Conservation (phyloP, 2,113 vertebrate species). For the Triplophysa dalaica region DNA sequence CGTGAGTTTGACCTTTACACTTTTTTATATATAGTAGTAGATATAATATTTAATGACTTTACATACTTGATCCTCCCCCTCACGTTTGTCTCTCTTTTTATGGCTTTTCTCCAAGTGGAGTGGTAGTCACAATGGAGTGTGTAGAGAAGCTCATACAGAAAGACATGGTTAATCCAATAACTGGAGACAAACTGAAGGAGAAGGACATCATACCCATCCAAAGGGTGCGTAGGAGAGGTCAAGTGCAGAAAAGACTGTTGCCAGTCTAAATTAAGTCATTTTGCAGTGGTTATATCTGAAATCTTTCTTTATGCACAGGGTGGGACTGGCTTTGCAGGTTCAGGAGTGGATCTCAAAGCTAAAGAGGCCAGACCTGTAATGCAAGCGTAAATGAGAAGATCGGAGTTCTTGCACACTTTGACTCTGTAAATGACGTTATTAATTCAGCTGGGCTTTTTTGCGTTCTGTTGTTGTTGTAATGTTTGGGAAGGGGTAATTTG, state of each 20-base stretch:
- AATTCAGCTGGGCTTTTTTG: not conserved
- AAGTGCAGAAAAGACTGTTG: too few species aligned
- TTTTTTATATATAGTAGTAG: not conserved
- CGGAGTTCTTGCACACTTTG: not conserved
- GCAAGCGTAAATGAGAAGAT: constrained; percentile 75
- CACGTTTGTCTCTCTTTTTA: not conserved
- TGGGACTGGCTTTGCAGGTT: constrained; percentile 83
- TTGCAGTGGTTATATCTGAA: not conserved
- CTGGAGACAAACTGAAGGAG: constrained; percentile 76
- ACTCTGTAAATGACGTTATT: constrained; percentile 23
- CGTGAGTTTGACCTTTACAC: constrained; percentile 69
- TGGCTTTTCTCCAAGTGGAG: constrained; percentile 69
- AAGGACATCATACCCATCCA: constrained; percentile 85
- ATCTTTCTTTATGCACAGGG: constrained; percentile 66
- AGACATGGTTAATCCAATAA: constrained; percentile 86
- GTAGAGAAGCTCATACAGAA: constrained; percentile 86
- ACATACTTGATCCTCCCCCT: not conserved
- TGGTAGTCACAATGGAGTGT: constrained; percentile 87
- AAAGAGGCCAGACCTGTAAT: constrained; percentile 89
- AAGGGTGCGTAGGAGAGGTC: constrained; percentile 71
- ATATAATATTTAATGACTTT: not conserved
- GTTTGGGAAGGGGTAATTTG: not conserved
- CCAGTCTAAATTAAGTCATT: not conserved
- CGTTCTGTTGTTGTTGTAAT: not conserved
- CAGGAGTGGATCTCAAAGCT: constrained; percentile 80